phyloP scores from a whole-genome alignment of 2,113 vertebrate genomes.

The Caranx ignobilis region DNA sequence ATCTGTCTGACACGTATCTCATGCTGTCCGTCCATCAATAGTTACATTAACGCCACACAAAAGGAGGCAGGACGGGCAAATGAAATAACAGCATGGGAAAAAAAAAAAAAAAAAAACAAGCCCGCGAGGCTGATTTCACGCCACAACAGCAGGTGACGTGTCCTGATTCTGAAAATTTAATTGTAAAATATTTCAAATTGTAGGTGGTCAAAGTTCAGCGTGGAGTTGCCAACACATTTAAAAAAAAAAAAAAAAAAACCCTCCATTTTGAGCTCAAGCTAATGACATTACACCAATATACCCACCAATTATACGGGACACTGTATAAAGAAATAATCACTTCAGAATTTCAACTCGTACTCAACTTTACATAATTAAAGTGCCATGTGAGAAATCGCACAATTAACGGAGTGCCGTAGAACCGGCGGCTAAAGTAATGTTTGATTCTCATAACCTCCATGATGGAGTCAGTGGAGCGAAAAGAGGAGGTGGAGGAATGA shows the following conservation, averaged over 20 bases:
- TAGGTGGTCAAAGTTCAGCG: constrained; percentile 44
- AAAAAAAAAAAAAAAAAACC: not conserved
- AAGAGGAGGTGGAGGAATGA: constrained; percentile 70
- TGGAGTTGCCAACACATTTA: constrained; percentile 11
- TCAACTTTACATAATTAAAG: constrained; percentile 77
- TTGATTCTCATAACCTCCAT: constrained; percentile 66
- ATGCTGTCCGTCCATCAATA: constrained; percentile 60
- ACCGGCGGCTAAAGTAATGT: constrained; percentile 65
- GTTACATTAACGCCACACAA: constrained; percentile 41
- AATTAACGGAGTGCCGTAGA: constrained; percentile 64
- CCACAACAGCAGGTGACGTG: constrained; percentile 40
- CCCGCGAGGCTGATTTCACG: constrained; percentile 43
- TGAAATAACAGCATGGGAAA: constrained; percentile 46
- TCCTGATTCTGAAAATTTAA: constrained; percentile 46
- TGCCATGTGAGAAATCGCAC: constrained; percentile 66
- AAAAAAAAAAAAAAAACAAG: not conserved
- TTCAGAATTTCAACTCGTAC: constrained; percentile 50
- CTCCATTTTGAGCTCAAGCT: constrained; percentile 10
- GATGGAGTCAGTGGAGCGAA: constrained; percentile 62
- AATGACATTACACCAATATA: constrained; percentile 32
- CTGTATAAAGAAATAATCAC: constrained; percentile 40
- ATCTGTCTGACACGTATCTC: constrained; percentile 45
- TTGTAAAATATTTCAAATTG: constrained; percentile 44
- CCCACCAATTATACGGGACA: constrained; percentile 27
- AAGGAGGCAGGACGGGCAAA: constrained; percentile 46